phyloP scores from a whole-genome alignment of 2,113 vertebrate species.

The Seriola dumerili region DNA sequence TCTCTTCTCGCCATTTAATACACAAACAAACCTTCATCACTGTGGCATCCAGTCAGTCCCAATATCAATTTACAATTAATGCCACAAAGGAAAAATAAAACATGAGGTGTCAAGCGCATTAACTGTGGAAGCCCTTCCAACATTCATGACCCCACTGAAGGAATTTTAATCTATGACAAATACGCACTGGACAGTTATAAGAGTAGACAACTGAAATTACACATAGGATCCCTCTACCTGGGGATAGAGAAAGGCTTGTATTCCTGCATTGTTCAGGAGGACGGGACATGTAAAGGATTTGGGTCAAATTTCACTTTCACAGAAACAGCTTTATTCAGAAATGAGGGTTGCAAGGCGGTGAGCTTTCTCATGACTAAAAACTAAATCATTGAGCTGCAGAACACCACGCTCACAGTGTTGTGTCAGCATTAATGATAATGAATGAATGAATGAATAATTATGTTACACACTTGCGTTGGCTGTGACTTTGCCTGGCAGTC shows the following conservation, averaged over 20 bases:
- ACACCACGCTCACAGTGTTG: not conserved
- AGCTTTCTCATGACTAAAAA: not conserved
- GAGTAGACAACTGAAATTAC: not conserved
- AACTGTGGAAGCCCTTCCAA: not conserved
- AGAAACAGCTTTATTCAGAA: not conserved
- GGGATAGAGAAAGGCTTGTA: not conserved
- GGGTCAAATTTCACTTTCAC: conserved; percentile 50
- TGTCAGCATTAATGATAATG: too few species aligned
- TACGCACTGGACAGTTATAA: not conserved
- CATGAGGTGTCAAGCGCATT: not conserved
- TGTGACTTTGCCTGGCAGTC: not conserved
- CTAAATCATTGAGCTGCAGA: not conserved
- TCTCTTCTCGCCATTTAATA: not conserved
- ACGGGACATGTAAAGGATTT: conserved; percentile 37
- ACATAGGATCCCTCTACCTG: not conserved
- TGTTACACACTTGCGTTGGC: not conserved
- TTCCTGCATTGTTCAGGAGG: not conserved
- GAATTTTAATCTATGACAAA: not conserved
- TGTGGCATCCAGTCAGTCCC: not conserved
- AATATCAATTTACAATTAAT: not conserved
- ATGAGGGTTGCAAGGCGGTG: not conserved
- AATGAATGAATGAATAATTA: not conserved
- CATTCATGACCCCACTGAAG: not conserved
- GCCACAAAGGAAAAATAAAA: not conserved
- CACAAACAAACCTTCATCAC: not conserved